Percentiles rank a stretch among this genome's conserved stretches.
Evolutionary conservation across 2,113 vertebrate genomes (phyloP).

Genomic region (Rattus rattus): DNA sequence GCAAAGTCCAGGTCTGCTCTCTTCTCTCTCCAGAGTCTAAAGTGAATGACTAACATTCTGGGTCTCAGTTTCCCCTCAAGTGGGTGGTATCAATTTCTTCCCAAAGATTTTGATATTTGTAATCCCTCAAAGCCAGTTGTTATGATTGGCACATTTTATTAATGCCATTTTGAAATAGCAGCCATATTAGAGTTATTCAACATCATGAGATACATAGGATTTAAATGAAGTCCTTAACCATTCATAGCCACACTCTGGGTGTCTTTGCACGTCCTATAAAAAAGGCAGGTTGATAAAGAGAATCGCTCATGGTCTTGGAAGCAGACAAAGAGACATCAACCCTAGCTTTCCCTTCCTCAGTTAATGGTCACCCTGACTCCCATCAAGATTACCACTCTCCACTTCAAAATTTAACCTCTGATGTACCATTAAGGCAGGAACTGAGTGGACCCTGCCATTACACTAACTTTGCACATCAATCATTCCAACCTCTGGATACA

Average conservation of each 20-base stretch:
- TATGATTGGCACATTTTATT: background rate
- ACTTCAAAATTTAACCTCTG: constrained; percentile 24
- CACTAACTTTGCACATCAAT: constrained; percentile 22
- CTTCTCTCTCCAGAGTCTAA: background rate
- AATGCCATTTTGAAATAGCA: constrained; percentile 1
- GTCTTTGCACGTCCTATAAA: background rate
- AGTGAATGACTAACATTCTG: background rate
- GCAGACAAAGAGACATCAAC: background rate
- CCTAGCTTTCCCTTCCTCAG: background rate
- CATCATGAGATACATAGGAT: background rate
- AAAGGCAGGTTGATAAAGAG: constrained; percentile 17
- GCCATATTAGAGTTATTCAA: background rate
- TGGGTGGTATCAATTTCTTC: background rate
- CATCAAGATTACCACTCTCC: background rate
- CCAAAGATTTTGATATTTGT: background rate
- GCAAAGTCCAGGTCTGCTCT: background rate
- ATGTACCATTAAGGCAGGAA: background rate
- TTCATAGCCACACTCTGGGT: background rate
- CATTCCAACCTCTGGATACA: background rate
- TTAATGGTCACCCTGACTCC: background rate
- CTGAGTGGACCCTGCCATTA: background rate
- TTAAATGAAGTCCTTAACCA: background rate
- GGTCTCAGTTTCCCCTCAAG: background rate
- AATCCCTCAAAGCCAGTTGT: background rate
- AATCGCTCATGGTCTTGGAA: background rate